phyloP scores from a whole-genome alignment of 2,797 vertebrate genomes.

The Etheostoma nigrum region DNA sequence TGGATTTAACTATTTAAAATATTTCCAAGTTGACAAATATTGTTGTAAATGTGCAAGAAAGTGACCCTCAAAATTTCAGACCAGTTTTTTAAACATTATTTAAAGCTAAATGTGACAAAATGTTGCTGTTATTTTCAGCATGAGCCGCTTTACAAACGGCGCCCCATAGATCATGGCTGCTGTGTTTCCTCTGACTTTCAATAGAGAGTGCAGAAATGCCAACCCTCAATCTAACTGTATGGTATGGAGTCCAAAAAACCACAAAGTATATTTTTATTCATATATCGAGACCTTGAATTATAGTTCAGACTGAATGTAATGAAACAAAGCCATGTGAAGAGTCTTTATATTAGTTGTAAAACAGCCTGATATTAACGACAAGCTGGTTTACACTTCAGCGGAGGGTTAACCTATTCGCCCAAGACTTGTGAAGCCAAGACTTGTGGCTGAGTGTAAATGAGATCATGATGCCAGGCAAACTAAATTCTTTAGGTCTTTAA shows the following conservation, averaged over 20 bases:
- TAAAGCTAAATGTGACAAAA: too few relatives aligned
- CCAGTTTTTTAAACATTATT: too few relatives aligned
- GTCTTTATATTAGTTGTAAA: too few relatives aligned
- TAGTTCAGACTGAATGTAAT: not conserved
- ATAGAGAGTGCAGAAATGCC: constrained; percentile 8
- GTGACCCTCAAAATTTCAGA: too few relatives aligned
- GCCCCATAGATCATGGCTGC: too few relatives aligned
- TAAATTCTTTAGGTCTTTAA: not conserved
- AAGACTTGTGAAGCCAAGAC: not conserved
- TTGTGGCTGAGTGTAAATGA: not conserved
- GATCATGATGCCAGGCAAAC: not conserved
- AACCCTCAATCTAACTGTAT: constrained; percentile 18
- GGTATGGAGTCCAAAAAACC: constrained; percentile 30
- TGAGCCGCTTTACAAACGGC: too few relatives aligned
- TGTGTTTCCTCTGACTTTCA: constrained; percentile 35
- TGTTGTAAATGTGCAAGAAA: too few relatives aligned
- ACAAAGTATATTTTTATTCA: constrained; percentile 31
- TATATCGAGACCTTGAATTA: constrained; percentile 24
- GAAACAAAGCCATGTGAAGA: not conserved
- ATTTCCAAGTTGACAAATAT: too few relatives aligned
- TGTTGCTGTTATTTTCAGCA: too few relatives aligned
- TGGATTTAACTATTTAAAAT: too few relatives aligned
- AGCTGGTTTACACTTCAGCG: not conserved
- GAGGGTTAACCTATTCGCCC: not conserved
- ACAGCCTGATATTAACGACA: too few relatives aligned